phyloP scores from a whole-genome alignment of 92 coral and sea anemone genomes.

The Heteractis magnifica region DNA sequence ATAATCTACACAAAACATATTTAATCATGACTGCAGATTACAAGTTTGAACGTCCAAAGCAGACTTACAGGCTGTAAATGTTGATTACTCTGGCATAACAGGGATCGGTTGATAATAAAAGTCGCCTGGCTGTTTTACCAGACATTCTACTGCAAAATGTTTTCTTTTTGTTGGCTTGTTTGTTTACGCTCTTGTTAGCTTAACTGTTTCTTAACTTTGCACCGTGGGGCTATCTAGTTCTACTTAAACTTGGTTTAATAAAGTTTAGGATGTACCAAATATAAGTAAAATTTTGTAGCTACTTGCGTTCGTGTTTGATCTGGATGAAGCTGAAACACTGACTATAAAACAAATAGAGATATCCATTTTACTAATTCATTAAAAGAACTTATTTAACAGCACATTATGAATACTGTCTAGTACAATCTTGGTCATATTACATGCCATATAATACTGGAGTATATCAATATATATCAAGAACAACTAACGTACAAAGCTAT shows the following conservation, averaged over 20 bases:
- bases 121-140: not conserved
- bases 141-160: not conserved
- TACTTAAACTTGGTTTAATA: not conserved
- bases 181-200: not conserved
- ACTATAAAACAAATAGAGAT: not conserved
- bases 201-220: not conserved
- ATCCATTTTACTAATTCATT: not conserved
- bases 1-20: slow-evolving; percentile 1
- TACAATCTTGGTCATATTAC: not conserved
- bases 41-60: not conserved
- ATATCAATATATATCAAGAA: not conserved
- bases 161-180: not conserved
- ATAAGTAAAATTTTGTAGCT: not conserved
- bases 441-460: not conserved
- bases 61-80: slow-evolving; percentile 3
- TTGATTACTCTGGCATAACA: not conserved
- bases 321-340: not conserved
- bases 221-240: not conserved
- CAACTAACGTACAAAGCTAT: not conserved
- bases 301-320: not conserved
- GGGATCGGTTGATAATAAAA: not conserved
- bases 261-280: not conserved
- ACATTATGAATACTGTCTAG: not conserved
- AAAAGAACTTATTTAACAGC: not conserved
- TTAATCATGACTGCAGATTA: not conserved